phyloP scores from a whole-genome alignment of 64 coral and sea anemone genomes.

The Montipora capricornis region DNA sequence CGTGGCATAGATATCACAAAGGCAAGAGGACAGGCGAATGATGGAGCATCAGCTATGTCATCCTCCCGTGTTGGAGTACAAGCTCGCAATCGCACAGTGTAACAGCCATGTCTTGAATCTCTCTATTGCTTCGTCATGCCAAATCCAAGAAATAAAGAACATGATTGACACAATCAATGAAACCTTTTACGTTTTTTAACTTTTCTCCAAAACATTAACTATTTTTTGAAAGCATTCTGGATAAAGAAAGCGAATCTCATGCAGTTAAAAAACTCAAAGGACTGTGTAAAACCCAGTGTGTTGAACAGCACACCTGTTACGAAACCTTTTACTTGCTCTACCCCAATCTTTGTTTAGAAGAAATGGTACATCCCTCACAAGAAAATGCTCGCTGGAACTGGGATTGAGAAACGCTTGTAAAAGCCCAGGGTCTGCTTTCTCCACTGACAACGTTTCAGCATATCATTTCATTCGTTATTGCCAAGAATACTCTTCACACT shows the following conservation, averaged over 20 bases:
- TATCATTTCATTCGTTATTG: slow-evolving; percentile 13
- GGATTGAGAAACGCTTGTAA: slow-evolving; percentile 11
- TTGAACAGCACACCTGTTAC: slow-evolving; percentile 7
- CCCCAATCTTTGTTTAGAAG: neutral
- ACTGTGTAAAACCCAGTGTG: neutral
- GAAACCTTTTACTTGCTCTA: slow-evolving; percentile 16
- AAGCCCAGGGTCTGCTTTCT: neutral
- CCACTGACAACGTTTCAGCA: neutral
- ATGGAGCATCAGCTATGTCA: neutral
- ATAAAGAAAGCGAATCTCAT: slow-evolving; percentile 16
- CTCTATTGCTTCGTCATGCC: slow-evolving; percentile 40
- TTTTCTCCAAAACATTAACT: slow-evolving; percentile 61
- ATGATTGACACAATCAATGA: slow-evolving; percentile 59
- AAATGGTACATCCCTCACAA: slow-evolving; percentile 13
- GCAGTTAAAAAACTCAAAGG: slow-evolving; percentile 7
- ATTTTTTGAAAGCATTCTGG: slow-evolving; percentile 54
- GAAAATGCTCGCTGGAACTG: slow-evolving; percentile 26
- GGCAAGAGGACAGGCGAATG: neutral
- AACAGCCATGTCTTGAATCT: neutral
- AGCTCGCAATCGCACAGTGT: too few relatives aligned
- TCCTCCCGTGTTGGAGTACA: too few relatives aligned
- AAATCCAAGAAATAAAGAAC: slow-evolving; percentile 51
- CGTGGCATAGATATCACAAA: neutral
- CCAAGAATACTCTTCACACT: slow-evolving; percentile 21
- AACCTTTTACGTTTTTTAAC: slow-evolving; percentile 60